Conservation (phyloP, 2,797 vertebrate species). For the Paramormyrops hopkinsi region DNA sequence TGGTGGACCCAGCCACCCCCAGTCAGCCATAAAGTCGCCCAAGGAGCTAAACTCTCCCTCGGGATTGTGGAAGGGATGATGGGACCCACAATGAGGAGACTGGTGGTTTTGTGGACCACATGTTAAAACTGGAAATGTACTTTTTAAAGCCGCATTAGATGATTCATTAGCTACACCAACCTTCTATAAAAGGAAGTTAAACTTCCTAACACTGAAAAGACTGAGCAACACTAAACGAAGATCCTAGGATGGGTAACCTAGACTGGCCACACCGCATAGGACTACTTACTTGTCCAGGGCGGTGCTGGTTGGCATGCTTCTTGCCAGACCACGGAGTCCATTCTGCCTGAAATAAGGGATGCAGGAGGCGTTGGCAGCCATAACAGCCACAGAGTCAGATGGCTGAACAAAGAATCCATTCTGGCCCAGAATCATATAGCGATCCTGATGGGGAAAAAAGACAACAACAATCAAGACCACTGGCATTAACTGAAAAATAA, state of each 20-base stretch:
- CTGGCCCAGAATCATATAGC: constrained; percentile 95
- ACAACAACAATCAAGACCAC: background rate
- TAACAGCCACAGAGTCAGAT: constrained; percentile 90
- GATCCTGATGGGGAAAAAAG: constrained; percentile 66
- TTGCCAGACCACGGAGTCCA: constrained; percentile 84
- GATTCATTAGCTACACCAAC: background rate
- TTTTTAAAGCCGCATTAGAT: background rate
- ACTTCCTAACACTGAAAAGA: background rate
- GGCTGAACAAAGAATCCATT: constrained; percentile 95
- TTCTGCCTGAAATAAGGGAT: constrained; percentile 90
- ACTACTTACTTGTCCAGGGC: constrained; percentile 84
- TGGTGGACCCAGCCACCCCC: constrained; percentile 10
- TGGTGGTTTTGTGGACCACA: background rate
- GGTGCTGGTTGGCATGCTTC: constrained; percentile 92
- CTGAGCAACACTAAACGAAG: background rate
- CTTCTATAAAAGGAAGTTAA: background rate
- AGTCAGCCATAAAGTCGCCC: background rate
- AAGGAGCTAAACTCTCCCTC: background rate
- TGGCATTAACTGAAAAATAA: background rate
- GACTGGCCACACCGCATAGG: background rate
- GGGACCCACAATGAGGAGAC: background rate
- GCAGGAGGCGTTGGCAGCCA: constrained; percentile 88
- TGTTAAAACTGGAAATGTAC: background rate
- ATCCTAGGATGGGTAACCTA: background rate
- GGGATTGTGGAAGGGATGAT: background rate